A percentile compares a stretch with the other conserved stretches of the same genome.
Conservation (phyloP, 2,888 invertebrate species). For the Chaitophorus viminalis region DNA sequence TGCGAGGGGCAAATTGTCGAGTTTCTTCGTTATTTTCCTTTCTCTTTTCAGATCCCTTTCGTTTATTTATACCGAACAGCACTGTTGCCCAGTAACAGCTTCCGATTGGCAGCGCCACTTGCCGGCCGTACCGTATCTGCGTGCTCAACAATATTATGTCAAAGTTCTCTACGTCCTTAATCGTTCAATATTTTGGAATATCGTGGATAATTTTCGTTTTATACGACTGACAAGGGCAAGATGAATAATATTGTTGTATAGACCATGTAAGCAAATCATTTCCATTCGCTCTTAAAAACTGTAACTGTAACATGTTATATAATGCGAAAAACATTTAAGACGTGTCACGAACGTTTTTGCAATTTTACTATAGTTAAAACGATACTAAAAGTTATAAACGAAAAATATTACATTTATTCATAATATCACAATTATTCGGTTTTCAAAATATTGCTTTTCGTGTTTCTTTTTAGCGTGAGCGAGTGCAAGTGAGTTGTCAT, state of each 20-base stretch:
- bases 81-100: neutral
- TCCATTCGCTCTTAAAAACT: no score
- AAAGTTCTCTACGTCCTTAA: neutral
- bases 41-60: slow-evolving; percentile 37
- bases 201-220: neutral
- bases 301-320: no score
- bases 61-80: slow-evolving; percentile 31
- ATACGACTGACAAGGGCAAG: neutral
- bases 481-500: slow-evolving; percentile 7
- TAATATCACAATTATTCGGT: neutral
- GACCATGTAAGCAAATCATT: no score
- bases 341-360: no score
- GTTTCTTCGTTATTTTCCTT: slow-evolving; percentile 20
- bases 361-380: no score
- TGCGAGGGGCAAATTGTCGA: slow-evolving; percentile 32
- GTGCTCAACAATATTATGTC: neutral
- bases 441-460: neutral
- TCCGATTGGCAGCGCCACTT: slow-evolving; percentile 58
- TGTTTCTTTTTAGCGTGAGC: slow-evolving; percentile 7
- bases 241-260: no score
- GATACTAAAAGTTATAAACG: neutral
- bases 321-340: no score
- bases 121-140: neutral
- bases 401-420: neutral
- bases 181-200: neutral